Evolutionary conservation across 2,113 vertebrate species (phyloP).

Genomic region (Sylvia atricapilla): DNA sequence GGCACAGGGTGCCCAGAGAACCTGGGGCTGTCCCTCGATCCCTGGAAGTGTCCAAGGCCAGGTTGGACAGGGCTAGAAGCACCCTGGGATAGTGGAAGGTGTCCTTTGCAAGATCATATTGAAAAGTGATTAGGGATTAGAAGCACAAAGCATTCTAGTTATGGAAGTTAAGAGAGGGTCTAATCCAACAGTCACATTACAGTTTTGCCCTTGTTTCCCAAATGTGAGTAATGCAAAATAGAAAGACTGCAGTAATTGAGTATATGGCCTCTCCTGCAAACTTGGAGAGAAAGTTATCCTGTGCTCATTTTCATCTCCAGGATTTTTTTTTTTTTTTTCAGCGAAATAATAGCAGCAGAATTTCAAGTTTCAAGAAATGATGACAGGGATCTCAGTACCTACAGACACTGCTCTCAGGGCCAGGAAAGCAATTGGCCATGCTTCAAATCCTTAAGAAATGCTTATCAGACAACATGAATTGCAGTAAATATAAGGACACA

Average conservation of each 20-base stretch:
- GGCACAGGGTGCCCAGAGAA: background rate
- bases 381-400: background rate
- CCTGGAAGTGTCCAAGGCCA: background rate
- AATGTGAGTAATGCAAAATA: background rate
- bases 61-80: fast-evolving
- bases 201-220: background rate
- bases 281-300: background rate
- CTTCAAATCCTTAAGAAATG: background rate
- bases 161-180: background rate
- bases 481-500: background rate
- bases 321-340: too few relatives aligned
- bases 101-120: background rate
- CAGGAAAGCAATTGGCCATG: background rate
- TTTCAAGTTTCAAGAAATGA: background rate
- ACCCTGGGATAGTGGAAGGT: background rate
- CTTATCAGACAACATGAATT: background rate
- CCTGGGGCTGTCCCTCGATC: background rate
- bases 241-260: background rate
- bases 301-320: too few relatives aligned
- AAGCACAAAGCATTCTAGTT: background rate
- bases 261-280: background rate
- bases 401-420: background rate
- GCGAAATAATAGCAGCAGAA: background rate
- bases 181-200: background rate
- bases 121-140: background rate